Conservation (phyloP, 2,113 vertebrate species). For the Zosterops japonicus region DNA sequence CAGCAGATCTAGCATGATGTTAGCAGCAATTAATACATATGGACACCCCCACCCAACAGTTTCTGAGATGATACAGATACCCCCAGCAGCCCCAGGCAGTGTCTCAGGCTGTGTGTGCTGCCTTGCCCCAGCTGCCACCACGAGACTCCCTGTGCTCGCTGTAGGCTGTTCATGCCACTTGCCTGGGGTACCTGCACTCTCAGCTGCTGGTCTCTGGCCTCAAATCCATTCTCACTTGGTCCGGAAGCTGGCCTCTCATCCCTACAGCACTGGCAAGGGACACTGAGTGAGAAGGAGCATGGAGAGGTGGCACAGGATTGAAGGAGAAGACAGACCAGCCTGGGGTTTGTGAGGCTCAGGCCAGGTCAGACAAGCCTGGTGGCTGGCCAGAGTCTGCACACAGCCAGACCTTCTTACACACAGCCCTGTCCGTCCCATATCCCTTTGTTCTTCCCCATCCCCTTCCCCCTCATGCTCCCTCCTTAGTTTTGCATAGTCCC, state of each 20-base stretch:
- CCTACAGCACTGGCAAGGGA: no score
- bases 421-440: neutral
- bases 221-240: neutral
- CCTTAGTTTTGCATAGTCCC: neutral
- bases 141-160: fast-evolving
- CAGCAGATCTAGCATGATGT: neutral
- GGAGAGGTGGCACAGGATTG: neutral
- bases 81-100: neutral
- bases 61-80: neutral
- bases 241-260: neutral
- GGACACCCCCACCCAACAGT: fast-evolving
- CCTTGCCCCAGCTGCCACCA: no score
- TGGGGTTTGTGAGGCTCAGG: fast-evolving
- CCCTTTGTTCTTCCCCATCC: neutral
- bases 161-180: neutral
- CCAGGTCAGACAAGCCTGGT: no score
- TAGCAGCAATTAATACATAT: neutral
- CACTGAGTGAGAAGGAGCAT: fast-evolving
- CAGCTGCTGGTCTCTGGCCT: fast-evolving
- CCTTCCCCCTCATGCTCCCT: neutral
- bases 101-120: neutral
- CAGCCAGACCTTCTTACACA: fast-evolving
- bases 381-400: neutral
- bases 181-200: fast-evolving
- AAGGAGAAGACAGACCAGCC: neutral